Evolutionary conservation across 2,113 vertebrate species (phyloP), one percentile per base, ranked within the genome.

Genomic region (Pluvianellus socialis): DNA sequence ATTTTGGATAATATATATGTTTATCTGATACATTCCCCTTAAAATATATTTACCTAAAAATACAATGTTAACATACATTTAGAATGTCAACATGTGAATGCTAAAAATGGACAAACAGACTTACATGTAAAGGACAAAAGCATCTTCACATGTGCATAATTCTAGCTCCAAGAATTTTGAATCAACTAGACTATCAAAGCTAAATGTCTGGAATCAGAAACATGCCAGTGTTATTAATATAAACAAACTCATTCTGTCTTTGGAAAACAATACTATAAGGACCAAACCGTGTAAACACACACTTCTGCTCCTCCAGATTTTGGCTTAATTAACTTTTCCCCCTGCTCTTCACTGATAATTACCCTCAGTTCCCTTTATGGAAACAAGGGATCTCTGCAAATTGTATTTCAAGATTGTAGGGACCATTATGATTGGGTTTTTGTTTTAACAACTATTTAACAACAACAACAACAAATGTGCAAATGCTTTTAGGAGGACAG

Each of bases 271-370:
- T 72, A 20, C 53, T 62, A 20, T 76, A 83, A 62, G 49, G 79
- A 81, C 23, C 44, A 96, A 87, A 53, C 40, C 94, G 38, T 80
- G 80, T 84, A 96, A 96, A 96, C 52, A 96, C 15, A 79, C 61
- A 81, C 56, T 93, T 92, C 72, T 93, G 42, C 62, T 84, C 27
- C 63, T 95, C 70, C 61, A 90, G 88, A 84, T 91, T 96, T 92
- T 81, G 35, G 22, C n/a, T 97, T 81, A 91, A 95, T 92, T 96
- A 77, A 75, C 44, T 95, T 97, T 93, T n/a, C 33, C 55, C 53
- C 40, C 55, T 84, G 72, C 59, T 88, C 24, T 58, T 96, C 88
- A 65, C 66, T 92, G 56, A 87, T 89, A 96, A 96, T 97, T 95
- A 86, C 33, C 15, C 20, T 94, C 53, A 42, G 8, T 58, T 80